Evolutionary conservation across 2,113 vertebrate genomes (phyloP).

Genomic region (Acrocephalus kingi): DNA sequence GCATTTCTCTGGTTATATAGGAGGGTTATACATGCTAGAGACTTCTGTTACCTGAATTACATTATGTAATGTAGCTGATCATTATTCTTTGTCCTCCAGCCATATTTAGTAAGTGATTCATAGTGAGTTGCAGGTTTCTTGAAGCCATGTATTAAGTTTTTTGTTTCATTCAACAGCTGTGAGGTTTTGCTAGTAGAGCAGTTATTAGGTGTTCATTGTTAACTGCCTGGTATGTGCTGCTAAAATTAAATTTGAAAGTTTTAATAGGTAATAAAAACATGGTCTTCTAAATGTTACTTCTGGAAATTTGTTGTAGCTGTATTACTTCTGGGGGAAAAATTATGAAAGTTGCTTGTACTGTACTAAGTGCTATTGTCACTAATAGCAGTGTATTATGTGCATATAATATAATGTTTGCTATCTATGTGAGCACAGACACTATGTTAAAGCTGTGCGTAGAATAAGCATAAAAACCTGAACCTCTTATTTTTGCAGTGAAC

Average conservation of each 20-base stretch:
- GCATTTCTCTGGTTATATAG: background rate
- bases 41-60: background rate
- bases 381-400: background rate
- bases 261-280: background rate
- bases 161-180: background rate
- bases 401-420: background rate
- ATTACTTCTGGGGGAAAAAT: background rate
- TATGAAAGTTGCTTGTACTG: background rate
- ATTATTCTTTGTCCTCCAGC: background rate
- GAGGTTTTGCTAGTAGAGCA: background rate
- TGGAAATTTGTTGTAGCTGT: background rate
- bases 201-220: background rate
- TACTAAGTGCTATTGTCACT: background rate
- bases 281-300: background rate
- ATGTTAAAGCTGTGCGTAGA: background rate
- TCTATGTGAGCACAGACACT: background rate
- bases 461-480: background rate
- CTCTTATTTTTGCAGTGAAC: constrained; percentile 79
- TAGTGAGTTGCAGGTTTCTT: background rate
- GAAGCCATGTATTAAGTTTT: background rate
- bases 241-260: background rate
- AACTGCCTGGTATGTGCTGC: background rate
- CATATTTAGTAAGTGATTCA: background rate
- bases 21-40: background rate
- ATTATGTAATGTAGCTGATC: accelerated